These are phyloP conservation scores for Aelia acuminata DNA, from an alignment of 2,888 invertebrate species.

Conservation along the genomic window DNA sequence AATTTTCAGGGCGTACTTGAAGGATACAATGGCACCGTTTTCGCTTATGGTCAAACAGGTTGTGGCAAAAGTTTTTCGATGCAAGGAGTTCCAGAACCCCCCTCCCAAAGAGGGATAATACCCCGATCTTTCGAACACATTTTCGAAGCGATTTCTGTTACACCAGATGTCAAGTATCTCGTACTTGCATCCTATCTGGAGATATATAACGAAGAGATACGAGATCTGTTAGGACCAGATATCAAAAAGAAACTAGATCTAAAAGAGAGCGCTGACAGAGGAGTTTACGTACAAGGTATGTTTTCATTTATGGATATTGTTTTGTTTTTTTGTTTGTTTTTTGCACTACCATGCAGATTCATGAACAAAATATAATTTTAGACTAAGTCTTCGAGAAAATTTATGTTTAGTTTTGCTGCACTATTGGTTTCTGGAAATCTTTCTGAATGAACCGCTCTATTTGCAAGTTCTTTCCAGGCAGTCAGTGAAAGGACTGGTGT, in stretches of 20 bases:
- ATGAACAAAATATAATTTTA: too few species aligned
- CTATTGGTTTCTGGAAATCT: too few species aligned
- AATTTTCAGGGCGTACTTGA: constrained; percentile 81
- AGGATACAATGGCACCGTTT: constrained; percentile 93
- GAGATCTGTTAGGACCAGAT: constrained; percentile 77
- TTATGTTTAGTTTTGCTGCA: too few species aligned
- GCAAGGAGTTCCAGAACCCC: constrained; percentile 78
- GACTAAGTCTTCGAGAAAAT: too few species aligned
- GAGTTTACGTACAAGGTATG: constrained; percentile 77
- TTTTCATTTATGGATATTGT: neutral
- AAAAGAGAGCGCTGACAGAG: constrained; percentile 77
- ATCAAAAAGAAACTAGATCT: constrained; percentile 75
- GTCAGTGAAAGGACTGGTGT: too few species aligned
- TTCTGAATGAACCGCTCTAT: too few species aligned
- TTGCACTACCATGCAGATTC: too few species aligned
- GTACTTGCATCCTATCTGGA: constrained; percentile 86
- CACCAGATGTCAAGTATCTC: constrained; percentile 79
- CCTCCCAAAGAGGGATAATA: constrained; percentile 75
- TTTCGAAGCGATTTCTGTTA: constrained; percentile 86
- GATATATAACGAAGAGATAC: constrained; percentile 87
- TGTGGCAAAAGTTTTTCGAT: constrained; percentile 93
- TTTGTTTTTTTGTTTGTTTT: too few species aligned
- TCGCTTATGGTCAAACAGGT: constrained; percentile 94
- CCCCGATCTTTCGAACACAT: constrained; percentile 89
- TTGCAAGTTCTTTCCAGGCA: too few species aligned